These are phyloP conservation scores for Drosophila subobscura DNA, from an alignment of 1,140 invertebrate species.

Conservation along the genomic window DNA sequence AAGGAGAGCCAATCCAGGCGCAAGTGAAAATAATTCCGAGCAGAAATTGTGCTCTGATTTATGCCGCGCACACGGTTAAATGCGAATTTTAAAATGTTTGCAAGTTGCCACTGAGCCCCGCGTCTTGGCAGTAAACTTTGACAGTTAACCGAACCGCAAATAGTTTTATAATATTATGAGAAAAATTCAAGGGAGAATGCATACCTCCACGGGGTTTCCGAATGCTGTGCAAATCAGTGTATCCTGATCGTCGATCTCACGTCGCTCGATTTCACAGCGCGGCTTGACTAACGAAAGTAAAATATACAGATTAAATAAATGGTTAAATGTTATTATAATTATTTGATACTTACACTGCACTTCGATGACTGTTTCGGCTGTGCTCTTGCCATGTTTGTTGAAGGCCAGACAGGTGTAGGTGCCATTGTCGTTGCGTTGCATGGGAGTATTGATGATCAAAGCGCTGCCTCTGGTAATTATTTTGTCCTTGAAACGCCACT, in stretches of 20 bases:
- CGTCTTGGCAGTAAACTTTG: conserved; percentile 52
- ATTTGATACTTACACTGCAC: conserved; percentile 76
- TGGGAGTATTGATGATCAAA: conserved; percentile 73
- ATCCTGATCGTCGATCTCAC: conserved; percentile 89
- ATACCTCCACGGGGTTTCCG: conserved; percentile 90
- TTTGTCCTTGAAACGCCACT: conserved; percentile 77
- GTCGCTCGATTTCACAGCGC: conserved; percentile 91
- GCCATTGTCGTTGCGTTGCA: conserved; percentile 70
- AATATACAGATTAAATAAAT: no score
- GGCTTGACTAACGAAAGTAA: conserved; percentile 88
- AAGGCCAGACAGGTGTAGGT: conserved; percentile 69
- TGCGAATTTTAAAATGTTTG: conserved; percentile 49
- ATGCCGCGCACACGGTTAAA: conserved; percentile 49
- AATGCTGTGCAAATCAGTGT: conserved; percentile 91
- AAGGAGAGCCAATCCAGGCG: background rate
- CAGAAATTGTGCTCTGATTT: conserved; percentile 58
- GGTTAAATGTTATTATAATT: background rate
- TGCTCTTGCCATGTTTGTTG: conserved; percentile 76
- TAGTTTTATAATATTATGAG: no score
- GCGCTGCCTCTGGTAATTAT: conserved; percentile 67
- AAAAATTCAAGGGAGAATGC: no score
- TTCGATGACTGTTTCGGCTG: conserved; percentile 67
- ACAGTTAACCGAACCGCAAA: conserved; percentile 32
- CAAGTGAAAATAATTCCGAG: background rate
- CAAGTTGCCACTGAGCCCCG: conserved; percentile 30